Conservation (phyloP, 2,888 invertebrate species). For the Urechis unicinctus region DNA sequence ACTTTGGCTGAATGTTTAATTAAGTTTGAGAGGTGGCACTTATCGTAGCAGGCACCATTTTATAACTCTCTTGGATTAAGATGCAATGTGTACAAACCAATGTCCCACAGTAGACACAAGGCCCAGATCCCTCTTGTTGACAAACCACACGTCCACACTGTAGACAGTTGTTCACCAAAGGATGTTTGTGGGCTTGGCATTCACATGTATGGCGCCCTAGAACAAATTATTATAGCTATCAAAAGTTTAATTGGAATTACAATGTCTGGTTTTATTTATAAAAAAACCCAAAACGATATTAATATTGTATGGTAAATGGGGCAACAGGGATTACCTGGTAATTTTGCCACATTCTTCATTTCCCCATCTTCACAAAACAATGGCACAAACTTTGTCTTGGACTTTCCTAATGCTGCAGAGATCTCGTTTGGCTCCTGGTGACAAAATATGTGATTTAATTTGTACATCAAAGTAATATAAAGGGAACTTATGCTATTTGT, state of each 20-base stretch:
- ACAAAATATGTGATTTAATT: not conserved
- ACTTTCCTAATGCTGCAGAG: slow-evolving; percentile 18
- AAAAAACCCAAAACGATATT: too few species aligned
- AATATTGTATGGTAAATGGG: not conserved
- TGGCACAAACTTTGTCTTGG: slow-evolving; percentile 65
- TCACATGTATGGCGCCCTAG: slow-evolving; percentile 77
- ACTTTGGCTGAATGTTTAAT: too few species aligned
- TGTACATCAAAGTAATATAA: not conserved
- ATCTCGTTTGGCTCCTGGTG: not conserved
- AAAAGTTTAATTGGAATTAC: too few species aligned
- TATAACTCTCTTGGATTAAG: too few species aligned
- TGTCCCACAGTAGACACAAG: slow-evolving; percentile 85
- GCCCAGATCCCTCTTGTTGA: slow-evolving; percentile 91
- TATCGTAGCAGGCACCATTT: too few species aligned
- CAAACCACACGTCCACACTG: slow-evolving; percentile 93
- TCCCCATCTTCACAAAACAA: slow-evolving; percentile 68
- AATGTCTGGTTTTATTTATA: too few species aligned
- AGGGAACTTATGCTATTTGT: not conserved
- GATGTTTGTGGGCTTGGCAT: slow-evolving; percentile 87
- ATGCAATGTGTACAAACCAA: slow-evolving; percentile 59
- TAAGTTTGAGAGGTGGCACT: too few species aligned
- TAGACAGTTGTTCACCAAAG: slow-evolving; percentile 84
- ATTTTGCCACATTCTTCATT: slow-evolving; percentile 52
- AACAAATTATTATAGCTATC: too few species aligned
- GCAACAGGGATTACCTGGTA: slow-evolving; percentile 48